These are phyloP conservation scores for Ibidorhyncha struthersii DNA, from an alignment of 2,113 vertebrate species.

Conservation along the genomic window DNA sequence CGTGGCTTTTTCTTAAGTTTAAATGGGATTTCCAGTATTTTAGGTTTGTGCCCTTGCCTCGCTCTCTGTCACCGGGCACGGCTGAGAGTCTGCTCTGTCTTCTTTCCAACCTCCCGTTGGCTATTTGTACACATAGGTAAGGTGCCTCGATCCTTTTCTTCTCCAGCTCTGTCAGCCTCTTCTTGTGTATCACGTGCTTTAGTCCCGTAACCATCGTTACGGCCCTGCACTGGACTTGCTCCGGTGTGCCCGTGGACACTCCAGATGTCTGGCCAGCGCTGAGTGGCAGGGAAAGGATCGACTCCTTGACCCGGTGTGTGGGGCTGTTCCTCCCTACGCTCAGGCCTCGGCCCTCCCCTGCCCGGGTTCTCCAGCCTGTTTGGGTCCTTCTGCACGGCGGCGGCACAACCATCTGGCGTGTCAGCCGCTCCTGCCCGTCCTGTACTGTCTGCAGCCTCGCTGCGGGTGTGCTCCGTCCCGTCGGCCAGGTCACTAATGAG, in stretches of 20 bases:
- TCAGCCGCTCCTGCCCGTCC: background rate
- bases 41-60: background rate
- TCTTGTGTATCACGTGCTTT: rapidly evolving
- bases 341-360: no score
- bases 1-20: background rate
- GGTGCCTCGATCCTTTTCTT: background rate
- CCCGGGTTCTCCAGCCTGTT: background rate
- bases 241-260: background rate
- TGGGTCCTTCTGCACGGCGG: background rate
- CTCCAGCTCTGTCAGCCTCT: background rate
- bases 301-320: background rate
- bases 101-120: no score
- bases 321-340: background rate
- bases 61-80: background rate
- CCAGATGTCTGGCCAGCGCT: background rate
- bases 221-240: background rate
- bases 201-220: background rate
- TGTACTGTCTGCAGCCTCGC: background rate
- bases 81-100: background rate
- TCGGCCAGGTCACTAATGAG: background rate
- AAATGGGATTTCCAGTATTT: background rate
- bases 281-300: background rate
- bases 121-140: no score
- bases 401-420: background rate
- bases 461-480: rapidly evolving